Evolutionary conservation across 2,888 invertebrate species (phyloP).

Genomic region (Anoncus sp.): DNA sequence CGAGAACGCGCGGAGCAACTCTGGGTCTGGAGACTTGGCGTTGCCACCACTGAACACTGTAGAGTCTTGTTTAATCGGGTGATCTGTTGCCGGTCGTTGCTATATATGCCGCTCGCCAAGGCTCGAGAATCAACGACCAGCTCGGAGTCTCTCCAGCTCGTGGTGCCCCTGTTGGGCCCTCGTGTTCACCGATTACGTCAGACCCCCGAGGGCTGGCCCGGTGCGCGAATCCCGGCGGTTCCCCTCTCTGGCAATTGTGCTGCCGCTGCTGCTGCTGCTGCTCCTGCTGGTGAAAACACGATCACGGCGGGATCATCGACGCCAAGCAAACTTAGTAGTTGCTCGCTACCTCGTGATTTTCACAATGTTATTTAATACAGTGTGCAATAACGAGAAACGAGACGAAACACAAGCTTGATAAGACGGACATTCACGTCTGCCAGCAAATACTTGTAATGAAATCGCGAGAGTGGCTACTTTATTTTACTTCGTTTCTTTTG

Average conservation of each 20-base stretch:
- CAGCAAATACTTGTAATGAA: constrained; percentile 51
- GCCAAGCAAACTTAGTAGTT: constrained; percentile 17
- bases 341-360: constrained; percentile 74
- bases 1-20: constrained; percentile 69
- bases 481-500: constrained; percentile 15
- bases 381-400: constrained; percentile 28
- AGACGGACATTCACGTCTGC: constrained; percentile 50
- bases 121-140: constrained; percentile 57
- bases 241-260: neutral
- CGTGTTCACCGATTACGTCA: constrained; percentile 64
- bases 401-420: constrained; percentile 34
- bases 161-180: constrained; percentile 66
- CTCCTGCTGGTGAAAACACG: constrained; percentile 45
- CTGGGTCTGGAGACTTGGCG: constrained; percentile 77
- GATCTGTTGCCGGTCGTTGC: constrained; percentile 75
- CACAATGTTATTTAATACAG: constrained; percentile 71
- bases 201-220: constrained; percentile 52
- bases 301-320: constrained; percentile 59
- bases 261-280: neutral
- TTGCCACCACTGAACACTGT: constrained; percentile 45
- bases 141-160: constrained; percentile 41
- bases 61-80: constrained; percentile 81
- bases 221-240: constrained; percentile 46
- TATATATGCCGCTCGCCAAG: constrained; percentile 58
- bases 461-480: constrained; percentile 46